These are phyloP conservation scores for Sternarchorhynchus goeldii DNA, from an alignment of 2,797 vertebrate species.

Conservation along the genomic window DNA sequence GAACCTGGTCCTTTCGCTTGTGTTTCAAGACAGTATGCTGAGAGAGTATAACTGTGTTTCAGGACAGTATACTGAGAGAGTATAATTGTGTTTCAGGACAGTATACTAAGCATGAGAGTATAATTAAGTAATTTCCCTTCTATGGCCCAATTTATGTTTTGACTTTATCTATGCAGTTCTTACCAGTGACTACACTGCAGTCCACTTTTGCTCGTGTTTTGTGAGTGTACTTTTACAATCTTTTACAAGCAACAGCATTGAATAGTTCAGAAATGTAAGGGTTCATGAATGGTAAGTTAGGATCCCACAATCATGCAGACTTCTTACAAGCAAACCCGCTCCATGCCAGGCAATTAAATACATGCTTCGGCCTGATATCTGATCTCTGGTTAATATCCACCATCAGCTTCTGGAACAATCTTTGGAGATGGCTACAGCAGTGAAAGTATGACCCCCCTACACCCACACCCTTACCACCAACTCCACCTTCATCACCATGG, in stretches of 20 bases:
- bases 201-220: too few relatives aligned
- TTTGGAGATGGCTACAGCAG: slow-evolving; percentile 25
- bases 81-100: too few relatives aligned
- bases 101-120: too few relatives aligned
- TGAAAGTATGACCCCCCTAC: slow-evolving; percentile 4
- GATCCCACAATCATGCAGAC: not conserved
- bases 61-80: too few relatives aligned
- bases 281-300: not conserved
- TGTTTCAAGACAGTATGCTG: too few relatives aligned
- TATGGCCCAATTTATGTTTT: too few relatives aligned
- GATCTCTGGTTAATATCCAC: not conserved
- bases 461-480: not conserved
- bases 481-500: not conserved
- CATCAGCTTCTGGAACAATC: slow-evolving; percentile 36
- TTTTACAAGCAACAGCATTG: not conserved
- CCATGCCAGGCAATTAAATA: not conserved
- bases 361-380: slow-evolving; percentile 39
- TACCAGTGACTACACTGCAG: too few relatives aligned
- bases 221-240: not conserved
- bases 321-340: slow-evolving; percentile 6
- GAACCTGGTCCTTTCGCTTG: too few relatives aligned
- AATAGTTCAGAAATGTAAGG: not conserved
- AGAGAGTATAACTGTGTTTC: too few relatives aligned
- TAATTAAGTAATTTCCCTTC: too few relatives aligned
- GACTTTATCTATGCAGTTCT: too few relatives aligned